These are phyloP conservation scores for Aporophyla nigra DNA, from an alignment of 2,888 invertebrate genomes.

Conservation along the genomic window DNA sequence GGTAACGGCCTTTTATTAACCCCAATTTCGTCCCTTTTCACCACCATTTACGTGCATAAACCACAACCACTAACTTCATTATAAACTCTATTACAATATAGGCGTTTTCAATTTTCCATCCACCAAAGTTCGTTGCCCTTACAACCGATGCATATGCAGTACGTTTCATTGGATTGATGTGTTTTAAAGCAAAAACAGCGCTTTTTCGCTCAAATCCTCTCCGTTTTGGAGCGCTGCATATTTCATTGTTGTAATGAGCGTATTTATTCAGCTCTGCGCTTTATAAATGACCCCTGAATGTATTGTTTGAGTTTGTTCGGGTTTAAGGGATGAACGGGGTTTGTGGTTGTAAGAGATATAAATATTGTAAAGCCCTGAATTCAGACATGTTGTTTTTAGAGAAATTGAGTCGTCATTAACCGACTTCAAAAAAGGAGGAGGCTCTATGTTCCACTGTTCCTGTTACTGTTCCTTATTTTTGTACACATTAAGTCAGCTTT, in stretches of 20 bases:
- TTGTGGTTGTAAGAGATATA: slow-evolving; percentile 16
- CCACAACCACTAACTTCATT: slow-evolving; percentile 40
- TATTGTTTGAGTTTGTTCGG: slow-evolving; percentile 12
- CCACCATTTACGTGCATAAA: slow-evolving; percentile 11
- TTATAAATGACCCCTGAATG: slow-evolving; percentile 42
- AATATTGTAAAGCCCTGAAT: background rate
- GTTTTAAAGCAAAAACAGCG: slow-evolving; percentile 33
- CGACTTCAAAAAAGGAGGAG: too few species aligned
- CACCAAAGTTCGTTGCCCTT: slow-evolving; percentile 16
- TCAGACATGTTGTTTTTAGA: background rate
- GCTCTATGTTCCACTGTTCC: too few species aligned
- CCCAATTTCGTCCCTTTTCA: background rate
- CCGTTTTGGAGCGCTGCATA: slow-evolving; percentile 33
- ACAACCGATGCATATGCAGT: slow-evolving; percentile 17
- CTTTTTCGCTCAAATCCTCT: slow-evolving; percentile 38
- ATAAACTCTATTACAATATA: slow-evolving; percentile 18
- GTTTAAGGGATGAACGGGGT: slow-evolving; percentile 8
- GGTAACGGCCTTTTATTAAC: background rate
- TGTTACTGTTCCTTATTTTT: too few species aligned
- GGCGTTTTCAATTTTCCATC: slow-evolving; percentile 1
- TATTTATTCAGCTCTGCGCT: slow-evolving; percentile 38
- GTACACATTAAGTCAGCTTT: too few species aligned
- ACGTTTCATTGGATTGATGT: slow-evolving; percentile 41
- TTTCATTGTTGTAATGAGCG: slow-evolving; percentile 50
- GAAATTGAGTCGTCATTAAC: too few species aligned